A percentile compares a stretch with the other conserved stretches of the same genome.
phyloP scores from a whole-genome alignment of 2,888 invertebrate species.

The Chouioia cunea region DNA sequence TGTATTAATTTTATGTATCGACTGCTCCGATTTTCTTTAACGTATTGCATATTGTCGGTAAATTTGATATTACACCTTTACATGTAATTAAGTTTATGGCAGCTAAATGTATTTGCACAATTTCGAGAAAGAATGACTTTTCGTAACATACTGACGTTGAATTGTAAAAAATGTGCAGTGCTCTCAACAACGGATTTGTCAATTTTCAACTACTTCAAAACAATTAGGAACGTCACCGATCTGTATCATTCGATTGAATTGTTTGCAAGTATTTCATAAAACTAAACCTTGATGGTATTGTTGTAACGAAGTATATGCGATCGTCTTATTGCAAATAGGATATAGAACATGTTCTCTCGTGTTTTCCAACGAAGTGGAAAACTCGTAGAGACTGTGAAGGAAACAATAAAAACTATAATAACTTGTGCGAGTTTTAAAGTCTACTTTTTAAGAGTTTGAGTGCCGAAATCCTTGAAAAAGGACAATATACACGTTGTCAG shows the following conservation, averaged over 20 bases:
- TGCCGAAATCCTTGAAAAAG: constrained; percentile 37
- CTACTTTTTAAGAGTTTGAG: constrained; percentile 42
- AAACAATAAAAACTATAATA: constrained; percentile 31
- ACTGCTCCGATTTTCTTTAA: constrained; percentile 44
- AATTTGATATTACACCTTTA: constrained; percentile 50
- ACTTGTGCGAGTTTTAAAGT: constrained; percentile 37
- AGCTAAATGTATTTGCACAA: constrained; percentile 42
- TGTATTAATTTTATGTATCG: constrained; percentile 46
- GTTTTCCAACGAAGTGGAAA: constrained; percentile 54
- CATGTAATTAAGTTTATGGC: constrained; percentile 49
- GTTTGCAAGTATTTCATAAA: constrained; percentile 34
- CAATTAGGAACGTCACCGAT: constrained; percentile 16
- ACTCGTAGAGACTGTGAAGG: constrained; percentile 52
- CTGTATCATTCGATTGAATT: constrained; percentile 29
- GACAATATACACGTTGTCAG: constrained; percentile 37
- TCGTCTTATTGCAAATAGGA: constrained; percentile 36
- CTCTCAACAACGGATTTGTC: background rate
- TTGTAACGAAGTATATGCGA: constrained; percentile 46
- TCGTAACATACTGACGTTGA: constrained; percentile 3
- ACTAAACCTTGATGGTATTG: constrained; percentile 46
- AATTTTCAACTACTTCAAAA: constrained; percentile 2
- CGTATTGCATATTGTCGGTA: constrained; percentile 48
- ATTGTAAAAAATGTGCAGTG: background rate
- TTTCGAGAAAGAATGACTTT: constrained; percentile 27
- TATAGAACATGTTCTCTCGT: constrained; percentile 33